Conservation (phyloP, 2,113 vertebrate species). For the Brienomyrus longianalis region DNA sequence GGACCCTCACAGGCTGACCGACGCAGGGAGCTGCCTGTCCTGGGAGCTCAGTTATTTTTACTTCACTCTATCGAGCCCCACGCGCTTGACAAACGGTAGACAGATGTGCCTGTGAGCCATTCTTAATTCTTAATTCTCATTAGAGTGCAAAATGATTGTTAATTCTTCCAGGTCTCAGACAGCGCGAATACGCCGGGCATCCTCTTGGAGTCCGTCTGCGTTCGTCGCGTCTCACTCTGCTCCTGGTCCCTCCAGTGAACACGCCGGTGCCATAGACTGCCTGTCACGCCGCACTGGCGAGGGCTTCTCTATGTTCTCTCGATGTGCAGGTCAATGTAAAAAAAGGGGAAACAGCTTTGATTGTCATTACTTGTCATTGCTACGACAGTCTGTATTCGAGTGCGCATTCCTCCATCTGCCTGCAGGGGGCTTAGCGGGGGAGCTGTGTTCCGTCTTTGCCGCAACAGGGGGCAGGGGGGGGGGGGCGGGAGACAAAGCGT, state of each 20-base stretch:
- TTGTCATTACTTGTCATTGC: conserved; percentile 14
- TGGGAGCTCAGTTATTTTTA: neutral
- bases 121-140: too few species aligned
- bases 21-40: neutral
- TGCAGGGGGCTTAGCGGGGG: neutral
- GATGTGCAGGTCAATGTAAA: neutral
- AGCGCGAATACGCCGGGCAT: too few species aligned
- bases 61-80: neutral
- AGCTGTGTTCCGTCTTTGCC: neutral
- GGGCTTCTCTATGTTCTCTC: neutral
- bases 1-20: neutral
- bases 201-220: too few species aligned
- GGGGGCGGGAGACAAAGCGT: neutral
- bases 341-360: conserved; percentile 11
- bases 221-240: neutral
- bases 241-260: neutral
- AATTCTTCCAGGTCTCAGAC: neutral
- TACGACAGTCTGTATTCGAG: neutral
- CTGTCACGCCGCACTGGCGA: neutral
- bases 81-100: neutral
- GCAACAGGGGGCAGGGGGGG: neutral
- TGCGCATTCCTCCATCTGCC: neutral
- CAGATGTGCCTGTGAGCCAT: neutral
- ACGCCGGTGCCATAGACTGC: neutral
- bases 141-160: too few species aligned